Evolutionary conservation across 2,113 vertebrate species (phyloP).

Genomic region (Chiloscyllium plagiosum): DNA sequence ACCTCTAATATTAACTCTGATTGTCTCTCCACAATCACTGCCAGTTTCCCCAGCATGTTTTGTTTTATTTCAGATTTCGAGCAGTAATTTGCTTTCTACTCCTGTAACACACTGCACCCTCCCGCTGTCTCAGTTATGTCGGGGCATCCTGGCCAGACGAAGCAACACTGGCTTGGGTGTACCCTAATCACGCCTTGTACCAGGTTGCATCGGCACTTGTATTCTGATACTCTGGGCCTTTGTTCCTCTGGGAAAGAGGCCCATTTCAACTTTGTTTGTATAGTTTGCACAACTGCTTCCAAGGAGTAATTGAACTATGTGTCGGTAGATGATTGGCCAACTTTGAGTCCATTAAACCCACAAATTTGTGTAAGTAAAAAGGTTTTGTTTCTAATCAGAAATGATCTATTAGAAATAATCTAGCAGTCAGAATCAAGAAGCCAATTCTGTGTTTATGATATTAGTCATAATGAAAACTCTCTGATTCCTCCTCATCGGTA

Average conservation of each 20-base stretch:
- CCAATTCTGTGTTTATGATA: background rate
- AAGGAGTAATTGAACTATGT: background rate
- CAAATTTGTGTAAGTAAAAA: background rate
- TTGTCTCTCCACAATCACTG: no score
- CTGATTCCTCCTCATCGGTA: background rate
- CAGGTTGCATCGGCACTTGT: background rate
- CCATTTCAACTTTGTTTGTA: background rate
- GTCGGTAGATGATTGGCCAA: no score
- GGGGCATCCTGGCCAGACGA: no score
- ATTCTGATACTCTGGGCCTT: no score
- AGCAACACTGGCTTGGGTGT: background rate
- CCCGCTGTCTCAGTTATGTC: no score
- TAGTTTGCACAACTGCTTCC: background rate
- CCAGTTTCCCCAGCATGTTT: no score
- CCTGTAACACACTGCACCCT: no score
- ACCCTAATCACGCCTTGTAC: background rate
- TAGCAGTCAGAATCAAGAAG: background rate
- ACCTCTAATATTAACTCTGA: no score
- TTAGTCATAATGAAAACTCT: background rate
- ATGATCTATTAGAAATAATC: background rate
- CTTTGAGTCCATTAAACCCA: background rate
- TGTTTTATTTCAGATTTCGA: no score
- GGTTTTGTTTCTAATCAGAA: background rate
- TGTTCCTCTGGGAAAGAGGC: background rate
- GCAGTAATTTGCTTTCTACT: no score